These are phyloP conservation scores for Haliclona indistincta DNA, from an alignment of 37 sponge, comb jelly and placozoan genomes.

Conservation along the genomic window DNA sequence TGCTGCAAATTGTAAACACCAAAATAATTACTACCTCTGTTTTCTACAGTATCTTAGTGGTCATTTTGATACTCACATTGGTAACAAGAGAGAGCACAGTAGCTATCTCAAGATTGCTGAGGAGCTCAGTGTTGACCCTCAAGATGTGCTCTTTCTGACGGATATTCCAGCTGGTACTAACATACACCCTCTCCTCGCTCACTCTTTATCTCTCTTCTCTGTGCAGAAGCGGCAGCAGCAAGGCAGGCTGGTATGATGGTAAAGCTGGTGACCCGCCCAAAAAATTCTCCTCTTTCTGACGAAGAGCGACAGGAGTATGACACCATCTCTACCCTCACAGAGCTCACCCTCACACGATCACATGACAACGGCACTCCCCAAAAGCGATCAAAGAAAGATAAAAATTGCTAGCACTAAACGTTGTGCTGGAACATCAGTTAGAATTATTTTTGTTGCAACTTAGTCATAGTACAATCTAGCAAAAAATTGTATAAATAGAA, in stretches of 20 bases:
- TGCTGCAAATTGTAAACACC: too few species aligned
- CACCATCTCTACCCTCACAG: neutral
- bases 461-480: too few species aligned
- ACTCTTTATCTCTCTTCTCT: neutral
- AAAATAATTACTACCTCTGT: too few species aligned
- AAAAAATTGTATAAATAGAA: too few species aligned
- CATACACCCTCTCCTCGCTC: neutral
- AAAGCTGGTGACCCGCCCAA: neutral
- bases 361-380: neutral
- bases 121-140: conserved; percentile 2
- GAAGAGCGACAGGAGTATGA: neutral
- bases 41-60: conserved; percentile 6
- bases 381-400: too few species aligned
- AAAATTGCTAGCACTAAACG: too few species aligned
- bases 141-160: neutral
- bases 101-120: conserved; percentile 18
- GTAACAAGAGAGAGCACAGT: conserved; percentile 13
- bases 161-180: conserved; percentile 16
- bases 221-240: conserved; percentile 13
- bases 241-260: neutral
- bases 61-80: conserved; percentile 27
- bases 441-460: too few species aligned
- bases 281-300: conserved; percentile 5
- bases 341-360: neutral
- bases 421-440: too few species aligned